Evolutionary conservation across 2,888 invertebrate genomes (phyloP), one percentile per base, ranked within the genome.

Genomic region (Diloba caeruleocephala): DNA sequence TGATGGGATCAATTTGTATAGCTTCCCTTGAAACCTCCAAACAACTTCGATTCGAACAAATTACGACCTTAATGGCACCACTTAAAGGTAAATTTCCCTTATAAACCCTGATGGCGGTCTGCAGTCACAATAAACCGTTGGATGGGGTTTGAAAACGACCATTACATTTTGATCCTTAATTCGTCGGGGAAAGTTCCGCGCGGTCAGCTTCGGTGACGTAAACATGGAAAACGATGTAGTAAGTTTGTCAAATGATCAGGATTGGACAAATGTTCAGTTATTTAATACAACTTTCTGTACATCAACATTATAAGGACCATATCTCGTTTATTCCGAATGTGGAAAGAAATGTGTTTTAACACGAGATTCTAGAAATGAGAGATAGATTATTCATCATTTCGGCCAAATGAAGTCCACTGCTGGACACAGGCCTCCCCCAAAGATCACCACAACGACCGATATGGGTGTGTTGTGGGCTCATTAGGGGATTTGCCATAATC

Each of bases 1-100:
- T 81, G 85, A 85, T 84, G 84, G 79, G 81, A 82, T 82, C 84
- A 88, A 90, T 91, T 89, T 90, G 90, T 90, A 88, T 82, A 76
- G 88, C 85, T 85, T 80, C 82, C 78, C 76, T 76, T 79, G 72
- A 76, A 78, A 62, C 49, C 43, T 66, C 74, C 71, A 64, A 66
- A 49, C 49, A 66, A 62, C 46, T 49, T 41, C 31, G 64, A 62
- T 69, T 66, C 72, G 66, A 64, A 71, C 76, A 65, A 88, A 80
- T 82, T 66, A 71, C 79, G 58, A 84, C 85, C 82, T 79, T 88
- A 85, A 73, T 54, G 33, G 52, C 43, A 48, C 12, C 58, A 53
- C 68, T 76, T 83, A 85, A 72, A 79, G 84, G 66, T 71, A 73
- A 76, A 70, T 82, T 86, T 79, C 34, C 61, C 62, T 75, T 71